Conservation (phyloP, 2,888 invertebrate genomes). For the Drosophila paracracens region DNA sequence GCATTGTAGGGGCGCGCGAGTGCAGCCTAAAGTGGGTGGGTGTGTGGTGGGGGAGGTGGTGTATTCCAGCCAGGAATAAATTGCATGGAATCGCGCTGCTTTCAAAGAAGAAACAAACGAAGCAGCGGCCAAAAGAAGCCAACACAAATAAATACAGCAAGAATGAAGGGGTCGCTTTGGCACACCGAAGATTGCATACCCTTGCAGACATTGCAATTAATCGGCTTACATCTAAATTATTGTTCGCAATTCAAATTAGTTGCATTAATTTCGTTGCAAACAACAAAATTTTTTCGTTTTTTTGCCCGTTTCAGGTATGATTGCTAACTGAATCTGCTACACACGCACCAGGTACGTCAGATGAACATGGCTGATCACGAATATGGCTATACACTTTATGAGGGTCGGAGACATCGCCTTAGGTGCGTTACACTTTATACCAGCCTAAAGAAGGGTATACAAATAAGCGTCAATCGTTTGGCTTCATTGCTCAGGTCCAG, state of each 20-base stretch:
- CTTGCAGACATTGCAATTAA: not conserved
- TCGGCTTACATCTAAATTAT: not conserved
- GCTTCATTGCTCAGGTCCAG: constrained; percentile 68
- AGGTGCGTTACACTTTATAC: not conserved
- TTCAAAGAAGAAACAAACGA: constrained; percentile 62
- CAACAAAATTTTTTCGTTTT: not conserved
- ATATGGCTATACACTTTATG: not conserved
- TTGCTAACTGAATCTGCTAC: not conserved
- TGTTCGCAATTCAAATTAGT: not conserved
- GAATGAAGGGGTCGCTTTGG: not conserved
- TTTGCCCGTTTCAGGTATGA: not conserved
- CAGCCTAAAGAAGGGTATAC: constrained; percentile 17
- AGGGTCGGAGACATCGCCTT: not conserved
- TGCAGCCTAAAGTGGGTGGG: constrained; percentile 3
- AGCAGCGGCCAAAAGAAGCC: constrained; percentile 44
- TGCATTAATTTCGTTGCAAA: not conserved
- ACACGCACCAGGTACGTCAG: not conserved
- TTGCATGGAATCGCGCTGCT: constrained; percentile 32
- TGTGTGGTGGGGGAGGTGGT: not conserved
- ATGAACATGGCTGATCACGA: not conserved
- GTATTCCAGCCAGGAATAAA: constrained; percentile 4
- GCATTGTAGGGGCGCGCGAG: constrained; percentile 37
- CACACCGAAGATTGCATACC: not conserved
- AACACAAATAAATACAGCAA: constrained; percentile 28
- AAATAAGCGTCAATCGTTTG: constrained; percentile 54